Base-by-base conservation (phyloP, 1,140 invertebrate species). In the Babylonia areolata region DNA sequence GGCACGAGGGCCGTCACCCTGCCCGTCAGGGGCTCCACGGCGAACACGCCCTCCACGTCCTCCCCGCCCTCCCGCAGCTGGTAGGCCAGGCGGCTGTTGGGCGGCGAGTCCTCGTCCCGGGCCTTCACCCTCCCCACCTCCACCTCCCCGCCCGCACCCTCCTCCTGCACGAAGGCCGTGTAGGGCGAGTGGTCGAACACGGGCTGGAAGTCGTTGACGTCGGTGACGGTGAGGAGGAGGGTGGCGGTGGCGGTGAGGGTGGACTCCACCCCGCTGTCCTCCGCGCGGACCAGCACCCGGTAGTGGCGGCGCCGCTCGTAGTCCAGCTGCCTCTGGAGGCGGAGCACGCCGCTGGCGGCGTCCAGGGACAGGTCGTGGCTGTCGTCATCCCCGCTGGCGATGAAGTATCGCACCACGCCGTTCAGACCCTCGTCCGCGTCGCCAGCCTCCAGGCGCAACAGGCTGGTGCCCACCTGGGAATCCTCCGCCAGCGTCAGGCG, bases 171-270 rank as follows among this genome's bases (percentile, higher is more conserved):
- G 80, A 88, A 91, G 15, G 89, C 90, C 39, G 91, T 85, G 84
- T 91, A 94, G 2, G 93, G 93, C 3, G 92, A 93, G 88, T 93
- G 87, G 9, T 92, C 81, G 88, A 99, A 99, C 0, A 97, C 96
- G 1, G 98, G 98, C 15, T 97, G 96, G 92, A 98, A 98, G 94
- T 99, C 98, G 94, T 99, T 99, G 89, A 99, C 97, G 94, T 99
- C 98, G 39, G 96, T 96, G 6, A 99, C 96, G 12, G 90, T 92
- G 54, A 96, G 95, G 46, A 94, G 91, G 28, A 96, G 94, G 39
- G 94, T 94, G 23, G 97, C 97, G 9, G 96, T 97, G 92, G 97
- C 97, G 86, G 95, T 95, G 28, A 82, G 46, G 83, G 96, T 95
- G 1, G 92, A 81, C 81, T 90, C 95, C 78, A 95, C 95, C 1